Evolutionary conservation across 2,888 invertebrate genomes (phyloP).

Genomic region (Azorinus chamasolen): DNA sequence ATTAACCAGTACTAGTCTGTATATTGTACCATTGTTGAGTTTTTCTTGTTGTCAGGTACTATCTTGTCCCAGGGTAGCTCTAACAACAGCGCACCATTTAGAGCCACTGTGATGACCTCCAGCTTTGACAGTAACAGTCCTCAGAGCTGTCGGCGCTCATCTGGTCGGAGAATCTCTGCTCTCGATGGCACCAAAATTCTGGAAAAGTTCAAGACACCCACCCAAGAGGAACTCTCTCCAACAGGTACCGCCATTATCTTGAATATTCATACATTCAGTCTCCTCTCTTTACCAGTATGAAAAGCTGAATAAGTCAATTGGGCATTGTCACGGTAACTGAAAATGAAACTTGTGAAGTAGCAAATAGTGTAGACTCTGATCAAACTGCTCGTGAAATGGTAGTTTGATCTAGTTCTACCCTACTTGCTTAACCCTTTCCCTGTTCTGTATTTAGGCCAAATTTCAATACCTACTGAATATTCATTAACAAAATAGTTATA

Average conservation of each 20-base stretch:
- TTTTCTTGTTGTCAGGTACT: constrained; percentile 66
- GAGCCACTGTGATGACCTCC: constrained; percentile 67
- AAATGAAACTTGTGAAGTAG: no score
- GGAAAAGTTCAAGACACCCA: constrained; percentile 80
- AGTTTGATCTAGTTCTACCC: no score
- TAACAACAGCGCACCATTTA: constrained; percentile 73
- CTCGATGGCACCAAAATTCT: constrained; percentile 83
- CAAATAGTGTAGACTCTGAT: no score
- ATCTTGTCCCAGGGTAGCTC: constrained; percentile 80
- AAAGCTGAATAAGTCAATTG: neutral
- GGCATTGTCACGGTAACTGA: no score
- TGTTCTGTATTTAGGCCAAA: no score
- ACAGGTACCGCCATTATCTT: constrained; percentile 21
- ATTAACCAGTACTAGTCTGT: no score
- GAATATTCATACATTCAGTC: no score
- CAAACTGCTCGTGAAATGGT: no score
- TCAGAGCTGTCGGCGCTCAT: constrained; percentile 49
- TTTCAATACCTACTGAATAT: no score
- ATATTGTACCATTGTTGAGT: no score
- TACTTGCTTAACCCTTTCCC: no score
- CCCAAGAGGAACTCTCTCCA: constrained; percentile 73
- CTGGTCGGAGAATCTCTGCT: constrained; percentile 81
- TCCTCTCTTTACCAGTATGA: neutral
- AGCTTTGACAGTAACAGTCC: constrained; percentile 72
- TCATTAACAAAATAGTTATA: no score